Conservation (phyloP, 37 sponge, comb jelly and placozoan genomes). For the Eunapius fragilis region DNA sequence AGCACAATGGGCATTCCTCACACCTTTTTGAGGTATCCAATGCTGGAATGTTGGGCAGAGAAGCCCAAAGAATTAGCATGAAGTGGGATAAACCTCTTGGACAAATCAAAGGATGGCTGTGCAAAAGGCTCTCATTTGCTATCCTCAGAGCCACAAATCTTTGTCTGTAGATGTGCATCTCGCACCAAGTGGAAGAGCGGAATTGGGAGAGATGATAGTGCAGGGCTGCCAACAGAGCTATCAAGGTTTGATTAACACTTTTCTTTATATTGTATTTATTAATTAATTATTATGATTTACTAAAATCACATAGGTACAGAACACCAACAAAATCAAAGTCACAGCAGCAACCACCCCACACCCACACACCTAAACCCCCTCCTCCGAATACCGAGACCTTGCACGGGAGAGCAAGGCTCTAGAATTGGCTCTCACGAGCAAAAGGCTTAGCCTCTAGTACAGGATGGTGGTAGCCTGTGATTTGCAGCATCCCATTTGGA, state of each 20-base stretch:
- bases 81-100: conserved; percentile 39
- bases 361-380: too few relatives aligned
- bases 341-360: too few relatives aligned
- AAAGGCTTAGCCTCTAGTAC: too few relatives aligned
- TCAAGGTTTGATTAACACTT: not conserved
- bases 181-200: conserved; percentile 5
- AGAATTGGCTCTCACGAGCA: too few relatives aligned
- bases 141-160: conserved; percentile 31
- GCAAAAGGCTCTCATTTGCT: conserved; percentile 17
- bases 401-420: too few relatives aligned
- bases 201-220: conserved; percentile 10
- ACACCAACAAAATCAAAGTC: too few relatives aligned
- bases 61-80: conserved; percentile 20
- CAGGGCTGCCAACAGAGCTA: conserved; percentile 11
- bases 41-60: conserved; percentile 39
- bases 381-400: too few relatives aligned
- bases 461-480: too few relatives aligned
- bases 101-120: conserved; percentile 1
- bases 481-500: too few relatives aligned
- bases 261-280: not conserved
- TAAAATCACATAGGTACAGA: too few relatives aligned
- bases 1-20: conserved; percentile 22
- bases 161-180: conserved; percentile 25
- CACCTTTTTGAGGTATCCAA: conserved; percentile 45
- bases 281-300: too few relatives aligned